Conservation (phyloP, 2,888 invertebrate species). For the Monopis laevigella region DNA sequence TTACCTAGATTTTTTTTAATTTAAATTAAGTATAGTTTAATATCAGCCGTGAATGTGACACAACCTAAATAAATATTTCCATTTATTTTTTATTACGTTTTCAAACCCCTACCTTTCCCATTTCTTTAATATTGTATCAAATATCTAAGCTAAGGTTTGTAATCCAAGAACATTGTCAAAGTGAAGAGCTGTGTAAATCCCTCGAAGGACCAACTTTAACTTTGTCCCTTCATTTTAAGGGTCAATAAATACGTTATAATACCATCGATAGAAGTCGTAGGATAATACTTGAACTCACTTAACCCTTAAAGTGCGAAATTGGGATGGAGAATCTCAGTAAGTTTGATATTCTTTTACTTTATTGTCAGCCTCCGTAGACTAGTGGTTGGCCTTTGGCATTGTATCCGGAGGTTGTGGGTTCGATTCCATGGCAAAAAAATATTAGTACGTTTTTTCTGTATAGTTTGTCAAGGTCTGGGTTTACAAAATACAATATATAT, state of each 20-base stretch:
- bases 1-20: too few species aligned
- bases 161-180: conserved; percentile 54
- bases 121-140: conserved; percentile 46
- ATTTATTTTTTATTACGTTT: neutral
- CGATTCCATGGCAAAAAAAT: too few species aligned
- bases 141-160: conserved; percentile 50
- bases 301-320: conserved; percentile 1
- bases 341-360: too few species aligned
- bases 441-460: too few species aligned
- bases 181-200: conserved; percentile 56
- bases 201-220: conserved; percentile 55
- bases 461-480: too few species aligned
- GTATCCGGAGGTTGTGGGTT: too few species aligned
- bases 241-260: conserved; percentile 34
- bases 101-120: neutral
- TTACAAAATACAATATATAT: too few species aligned
- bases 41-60: too few species aligned
- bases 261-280: conserved; percentile 12
- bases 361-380: neutral
- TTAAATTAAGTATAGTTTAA: too few species aligned
- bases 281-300: neutral
- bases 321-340: too few species aligned
- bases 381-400: too few species aligned
- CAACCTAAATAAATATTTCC: too few species aligned
- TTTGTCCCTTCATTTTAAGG: conserved; percentile 32